Evolutionary conservation across 2,888 invertebrate species (phyloP).

Genomic region (Melieria crassipennis): DNA sequence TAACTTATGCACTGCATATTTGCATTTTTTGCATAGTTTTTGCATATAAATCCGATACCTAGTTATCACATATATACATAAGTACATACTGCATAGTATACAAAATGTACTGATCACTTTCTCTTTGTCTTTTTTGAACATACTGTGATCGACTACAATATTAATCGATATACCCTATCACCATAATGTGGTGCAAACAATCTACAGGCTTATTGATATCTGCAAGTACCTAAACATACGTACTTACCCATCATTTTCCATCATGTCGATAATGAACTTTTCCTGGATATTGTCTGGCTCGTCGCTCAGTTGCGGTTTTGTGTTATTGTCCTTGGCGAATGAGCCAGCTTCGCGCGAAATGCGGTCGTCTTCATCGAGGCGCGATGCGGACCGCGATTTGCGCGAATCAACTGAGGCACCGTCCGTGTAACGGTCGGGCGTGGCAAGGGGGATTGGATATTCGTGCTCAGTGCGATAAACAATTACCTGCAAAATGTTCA

Average conservation of each 20-base stretch:
- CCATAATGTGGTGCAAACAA: too few relatives aligned
- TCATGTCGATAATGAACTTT: constrained; percentile 63
- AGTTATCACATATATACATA: too few relatives aligned
- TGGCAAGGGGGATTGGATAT: constrained; percentile 71
- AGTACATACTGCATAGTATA: too few relatives aligned
- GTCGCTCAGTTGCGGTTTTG: constrained; percentile 44
- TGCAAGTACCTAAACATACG: too few relatives aligned
- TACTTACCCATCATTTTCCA: constrained; percentile 65
- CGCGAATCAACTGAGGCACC: constrained; percentile 68
- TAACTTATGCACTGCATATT: too few relatives aligned
- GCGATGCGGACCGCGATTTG: constrained; percentile 69
- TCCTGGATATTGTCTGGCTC: constrained; percentile 48
- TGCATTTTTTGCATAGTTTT: too few relatives aligned
- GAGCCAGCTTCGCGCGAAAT: constrained; percentile 79
- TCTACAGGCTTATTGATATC: too few relatives aligned
- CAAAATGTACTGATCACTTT: too few relatives aligned
- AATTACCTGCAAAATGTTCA: constrained; percentile 68
- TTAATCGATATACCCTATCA: too few relatives aligned
- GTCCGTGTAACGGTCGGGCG: constrained; percentile 67
- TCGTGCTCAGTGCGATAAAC: constrained; percentile 75
- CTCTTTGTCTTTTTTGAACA: too few relatives aligned
- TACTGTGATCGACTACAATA: too few relatives aligned
- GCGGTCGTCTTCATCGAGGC: constrained; percentile 73
- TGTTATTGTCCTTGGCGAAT: constrained; percentile 51
- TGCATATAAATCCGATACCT: too few relatives aligned